phyloP scores from a whole-genome alignment of 2,113 vertebrate species.

The Callorhinus ursinus region DNA sequence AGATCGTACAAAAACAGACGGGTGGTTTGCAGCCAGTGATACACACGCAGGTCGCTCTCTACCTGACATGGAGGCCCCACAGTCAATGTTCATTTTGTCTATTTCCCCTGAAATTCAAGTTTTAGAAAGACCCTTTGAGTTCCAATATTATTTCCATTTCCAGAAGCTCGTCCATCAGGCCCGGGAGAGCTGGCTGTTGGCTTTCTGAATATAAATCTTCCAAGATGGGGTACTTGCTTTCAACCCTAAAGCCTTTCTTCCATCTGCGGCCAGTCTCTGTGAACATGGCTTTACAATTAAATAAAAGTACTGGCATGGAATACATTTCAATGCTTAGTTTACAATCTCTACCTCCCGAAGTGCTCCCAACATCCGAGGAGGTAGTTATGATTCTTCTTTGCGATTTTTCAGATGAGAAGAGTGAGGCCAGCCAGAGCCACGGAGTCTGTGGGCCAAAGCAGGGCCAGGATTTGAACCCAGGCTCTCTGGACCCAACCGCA shows the following conservation, averaged over 20 bases:
- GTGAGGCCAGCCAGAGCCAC: not conserved
- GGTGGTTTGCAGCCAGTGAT: not conserved
- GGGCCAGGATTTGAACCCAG: not conserved
- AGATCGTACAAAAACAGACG: not conserved
- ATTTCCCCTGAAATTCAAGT: not conserved
- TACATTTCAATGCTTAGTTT: not conserved
- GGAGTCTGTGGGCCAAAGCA: not conserved
- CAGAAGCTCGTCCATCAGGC: not conserved
- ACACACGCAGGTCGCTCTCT: rapidly evolving
- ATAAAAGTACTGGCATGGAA: not conserved
- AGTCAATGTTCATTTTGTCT: not conserved
- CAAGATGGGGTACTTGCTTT: not conserved
- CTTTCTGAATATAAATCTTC: not conserved
- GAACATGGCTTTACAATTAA: not conserved
- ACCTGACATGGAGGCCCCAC: not conserved
- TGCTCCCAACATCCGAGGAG: rapidly evolving
- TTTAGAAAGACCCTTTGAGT: not conserved
- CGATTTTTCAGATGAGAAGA: conserved; percentile 2
- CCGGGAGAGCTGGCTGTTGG: not conserved
- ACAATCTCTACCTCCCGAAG: not conserved
- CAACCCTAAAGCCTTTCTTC: not conserved
- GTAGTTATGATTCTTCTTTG: rapidly evolving
- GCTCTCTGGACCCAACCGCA: not conserved
- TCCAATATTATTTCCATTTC: not conserved
- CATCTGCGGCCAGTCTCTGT: not conserved